Base-by-base conservation (phyloP, 2,797 vertebrate species). In the Sebastes diploproa region DNA sequence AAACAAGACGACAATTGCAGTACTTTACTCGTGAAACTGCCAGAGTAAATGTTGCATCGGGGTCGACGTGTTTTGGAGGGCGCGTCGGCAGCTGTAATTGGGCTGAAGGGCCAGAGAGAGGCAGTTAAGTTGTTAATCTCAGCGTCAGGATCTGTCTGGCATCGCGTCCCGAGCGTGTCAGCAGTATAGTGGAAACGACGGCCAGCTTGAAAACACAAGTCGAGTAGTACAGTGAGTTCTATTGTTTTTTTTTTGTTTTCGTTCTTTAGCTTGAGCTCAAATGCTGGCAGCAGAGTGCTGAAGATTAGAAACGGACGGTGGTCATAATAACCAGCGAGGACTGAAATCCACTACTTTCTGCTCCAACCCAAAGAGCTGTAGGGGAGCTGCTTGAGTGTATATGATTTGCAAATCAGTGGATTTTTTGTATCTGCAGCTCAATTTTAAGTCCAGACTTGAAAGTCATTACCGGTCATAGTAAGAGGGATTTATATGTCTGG, bases 111-210 rank as follows among this genome's bases (percentile, higher is more conserved):
- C 83, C 80, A 74, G 84, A 83, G 85, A 86, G 42, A 46, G 69
- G 87, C 83, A 85, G 79, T 92, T 91, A 88, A 80, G 67, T 85
- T 90, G 86, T 88, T 94, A 92, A 95, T 95, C 91, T 94, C 72
- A 80, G 80, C 73, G 16, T 91, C 78, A 72, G 83, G 84, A 91
- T 94, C 92, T 84, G 86, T 92, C 88, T 94, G 92, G 89, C 90
- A 78, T 80, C 7, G 29, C 20, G 55, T 87, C 66, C 78, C 8
- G 58, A 86, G 84, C 22, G 56, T 87, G 87, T 93, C 87, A 82
- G 87, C 88, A 54, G 29, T 67, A 60, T 54, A 63, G 67, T 73
- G 85, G 76, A 80, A 83, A 71, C 14, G 70, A 77, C 71, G 50
- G 77, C 77, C 77, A 61, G 71, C 73, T 61, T 77, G 42, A 76